phyloP scores from a whole-genome alignment of 2,888 invertebrate species.

The Camptogramma bilineatum region DNA sequence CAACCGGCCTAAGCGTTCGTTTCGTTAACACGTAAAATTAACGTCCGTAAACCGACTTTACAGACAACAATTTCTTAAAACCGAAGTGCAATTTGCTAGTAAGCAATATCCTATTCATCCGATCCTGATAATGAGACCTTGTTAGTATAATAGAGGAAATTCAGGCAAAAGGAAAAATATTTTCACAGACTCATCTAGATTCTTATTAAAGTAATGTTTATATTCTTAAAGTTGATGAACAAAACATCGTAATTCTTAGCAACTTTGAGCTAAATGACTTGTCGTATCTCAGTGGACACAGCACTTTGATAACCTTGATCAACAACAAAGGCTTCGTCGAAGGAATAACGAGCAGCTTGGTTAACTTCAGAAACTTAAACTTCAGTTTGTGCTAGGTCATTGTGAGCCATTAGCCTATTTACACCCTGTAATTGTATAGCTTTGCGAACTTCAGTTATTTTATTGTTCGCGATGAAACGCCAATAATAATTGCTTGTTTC shows the following conservation, averaged over 20 bases:
- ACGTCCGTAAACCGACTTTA: too few species aligned
- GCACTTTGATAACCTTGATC: constrained; percentile 49
- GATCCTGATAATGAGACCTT: too few species aligned
- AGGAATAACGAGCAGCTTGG: constrained; percentile 60
- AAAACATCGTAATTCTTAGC: too few species aligned
- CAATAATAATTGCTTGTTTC: constrained; percentile 63
- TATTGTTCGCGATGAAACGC: constrained; percentile 65
- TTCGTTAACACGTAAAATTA: too few species aligned
- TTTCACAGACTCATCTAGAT: background rate
- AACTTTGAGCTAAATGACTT: too few species aligned
- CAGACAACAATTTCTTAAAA: too few species aligned
- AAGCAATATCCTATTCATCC: too few species aligned
- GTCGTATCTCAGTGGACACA: constrained; percentile 4
- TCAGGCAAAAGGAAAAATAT: too few species aligned
- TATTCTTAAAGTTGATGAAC: background rate
- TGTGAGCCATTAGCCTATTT: constrained; percentile 68
- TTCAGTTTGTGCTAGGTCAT: constrained; percentile 74
- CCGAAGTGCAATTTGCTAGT: too few species aligned
- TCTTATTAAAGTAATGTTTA: background rate
- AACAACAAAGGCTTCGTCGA: constrained; percentile 47
- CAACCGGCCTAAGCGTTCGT: too few species aligned
- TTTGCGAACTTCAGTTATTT: constrained; percentile 66
- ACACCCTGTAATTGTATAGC: constrained; percentile 43
- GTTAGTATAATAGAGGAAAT: too few species aligned
- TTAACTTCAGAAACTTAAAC: constrained; percentile 66